phyloP scores from a whole-genome alignment of 2,888 invertebrate genomes.

The Cheilosia vernalis region DNA sequence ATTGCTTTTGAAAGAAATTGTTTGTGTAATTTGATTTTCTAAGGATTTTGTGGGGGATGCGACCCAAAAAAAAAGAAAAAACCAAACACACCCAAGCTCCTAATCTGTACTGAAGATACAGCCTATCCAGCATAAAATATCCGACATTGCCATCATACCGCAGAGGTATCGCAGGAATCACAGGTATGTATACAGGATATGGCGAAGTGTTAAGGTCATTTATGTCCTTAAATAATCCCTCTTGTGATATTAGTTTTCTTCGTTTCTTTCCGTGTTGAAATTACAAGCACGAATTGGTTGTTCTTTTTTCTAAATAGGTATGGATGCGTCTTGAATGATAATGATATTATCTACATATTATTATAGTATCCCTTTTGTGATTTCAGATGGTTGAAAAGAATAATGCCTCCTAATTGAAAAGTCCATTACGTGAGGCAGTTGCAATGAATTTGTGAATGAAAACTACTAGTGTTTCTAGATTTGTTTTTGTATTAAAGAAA shows the following conservation, averaged over 20 bases:
- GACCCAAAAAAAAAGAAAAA: background rate
- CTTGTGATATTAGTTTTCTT: slow-evolving; percentile 61
- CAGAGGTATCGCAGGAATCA: background rate
- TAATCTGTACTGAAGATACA: slow-evolving; percentile 39
- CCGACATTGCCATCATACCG: slow-evolving; percentile 13
- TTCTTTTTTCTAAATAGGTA: background rate
- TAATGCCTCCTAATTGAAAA: slow-evolving; percentile 41
- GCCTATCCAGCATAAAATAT: slow-evolving; percentile 32
- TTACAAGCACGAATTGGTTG: slow-evolving; percentile 13
- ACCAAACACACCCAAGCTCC: slow-evolving; percentile 22
- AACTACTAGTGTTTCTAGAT: slow-evolving; percentile 30
- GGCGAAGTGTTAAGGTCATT: slow-evolving; percentile 50
- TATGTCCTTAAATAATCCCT: slow-evolving; percentile 58
- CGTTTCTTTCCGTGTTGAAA: slow-evolving; percentile 18
- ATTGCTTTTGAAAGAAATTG: slow-evolving; percentile 54
- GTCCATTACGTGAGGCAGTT: slow-evolving; percentile 24
- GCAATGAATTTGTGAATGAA: slow-evolving; percentile 16
- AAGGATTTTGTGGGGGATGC: slow-evolving; percentile 8
- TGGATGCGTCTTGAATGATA: slow-evolving; percentile 40
- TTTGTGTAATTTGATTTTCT: slow-evolving; percentile 59
- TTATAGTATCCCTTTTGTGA: slow-evolving; percentile 25
- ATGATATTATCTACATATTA: background rate
- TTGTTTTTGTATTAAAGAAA: background rate
- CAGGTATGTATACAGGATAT: slow-evolving; percentile 9
- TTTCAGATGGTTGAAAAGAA: background rate